Evolutionary conservation across 37 sponge, comb jelly and placozoan genomes (phyloP).

Genomic region (Tethya wilhelma): DNA sequence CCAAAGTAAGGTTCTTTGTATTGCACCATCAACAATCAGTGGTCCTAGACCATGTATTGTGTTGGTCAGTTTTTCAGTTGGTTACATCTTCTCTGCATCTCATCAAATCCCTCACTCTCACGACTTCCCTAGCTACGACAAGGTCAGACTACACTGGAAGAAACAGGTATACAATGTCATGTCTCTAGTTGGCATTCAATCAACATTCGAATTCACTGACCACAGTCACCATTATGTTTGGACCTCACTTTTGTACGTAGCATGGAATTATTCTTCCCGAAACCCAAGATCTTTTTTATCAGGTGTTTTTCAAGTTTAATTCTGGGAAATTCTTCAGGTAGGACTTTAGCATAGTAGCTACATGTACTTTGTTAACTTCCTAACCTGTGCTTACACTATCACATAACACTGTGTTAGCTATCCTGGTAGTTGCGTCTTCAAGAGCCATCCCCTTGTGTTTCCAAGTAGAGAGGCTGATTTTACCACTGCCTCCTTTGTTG

Average conservation of each 20-base stretch:
- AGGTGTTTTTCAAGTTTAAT: constrained; percentile 65
- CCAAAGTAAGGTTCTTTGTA: constrained; percentile 62
- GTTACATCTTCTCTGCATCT: constrained; percentile 63
- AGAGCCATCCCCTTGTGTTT: constrained; percentile 34
- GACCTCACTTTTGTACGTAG: constrained; percentile 17
- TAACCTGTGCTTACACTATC: neutral
- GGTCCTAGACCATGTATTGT: neutral
- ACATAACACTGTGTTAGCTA: no score
- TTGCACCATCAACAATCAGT: neutral
- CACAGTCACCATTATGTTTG: neutral
- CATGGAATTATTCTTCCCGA: constrained; percentile 83
- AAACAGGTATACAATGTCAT: no score
- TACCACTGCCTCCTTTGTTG: constrained; percentile 41
- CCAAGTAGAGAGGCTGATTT: constrained; percentile 34
- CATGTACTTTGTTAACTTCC: neutral
- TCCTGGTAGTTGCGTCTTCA: constrained; percentile 78
- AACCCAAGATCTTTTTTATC: constrained; percentile 52
- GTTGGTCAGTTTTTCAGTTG: constrained; percentile 39
- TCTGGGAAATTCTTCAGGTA: constrained; percentile 68
- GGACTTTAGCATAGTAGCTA: neutral
- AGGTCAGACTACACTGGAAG: constrained; percentile 82
- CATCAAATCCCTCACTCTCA: constrained; percentile 27
- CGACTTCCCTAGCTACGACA: constrained; percentile 59
- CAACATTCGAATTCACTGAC: neutral
- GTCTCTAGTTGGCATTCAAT: neutral